Evolutionary conservation across 2,113 vertebrate genomes (phyloP).

Genomic region (Archilochus colubris): DNA sequence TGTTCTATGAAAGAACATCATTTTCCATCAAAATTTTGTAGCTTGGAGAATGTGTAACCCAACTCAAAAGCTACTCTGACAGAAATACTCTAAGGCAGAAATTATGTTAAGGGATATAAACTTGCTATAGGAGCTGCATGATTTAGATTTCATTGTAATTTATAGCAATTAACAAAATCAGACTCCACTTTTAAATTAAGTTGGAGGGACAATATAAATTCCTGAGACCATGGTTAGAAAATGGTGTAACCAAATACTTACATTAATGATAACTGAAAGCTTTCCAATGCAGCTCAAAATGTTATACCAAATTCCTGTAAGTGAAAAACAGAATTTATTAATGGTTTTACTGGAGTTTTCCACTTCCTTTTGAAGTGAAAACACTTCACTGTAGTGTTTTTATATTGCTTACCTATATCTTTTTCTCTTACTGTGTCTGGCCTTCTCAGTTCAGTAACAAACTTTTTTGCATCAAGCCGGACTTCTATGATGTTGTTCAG

Average conservation of each 20-base stretch:
- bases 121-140: neutral
- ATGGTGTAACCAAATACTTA: constrained; percentile 78
- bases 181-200: neutral
- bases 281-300: constrained; percentile 96
- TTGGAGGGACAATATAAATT: neutral
- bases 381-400: neutral
- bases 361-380: neutral
- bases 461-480: constrained; percentile 94
- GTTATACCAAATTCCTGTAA: constrained; percentile 97
- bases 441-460: constrained; percentile 90
- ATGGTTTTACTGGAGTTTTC: neutral
- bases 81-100: neutral
- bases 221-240: neutral
- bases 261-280: constrained; percentile 98
- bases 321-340: constrained; percentile 1
- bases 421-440: constrained; percentile 93
- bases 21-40: neutral
- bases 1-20: neutral
- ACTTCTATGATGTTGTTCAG: constrained; percentile 98
- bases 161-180: neutral
- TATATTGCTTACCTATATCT: constrained; percentile 87
- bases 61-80: neutral
- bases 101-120: neutral
- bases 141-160: neutral
- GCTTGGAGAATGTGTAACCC: neutral